Percentiles rank a stretch among this genome's conserved stretches.
Conservation (phyloP, 2,797 vertebrate species). For the Apogon talboti region DNA sequence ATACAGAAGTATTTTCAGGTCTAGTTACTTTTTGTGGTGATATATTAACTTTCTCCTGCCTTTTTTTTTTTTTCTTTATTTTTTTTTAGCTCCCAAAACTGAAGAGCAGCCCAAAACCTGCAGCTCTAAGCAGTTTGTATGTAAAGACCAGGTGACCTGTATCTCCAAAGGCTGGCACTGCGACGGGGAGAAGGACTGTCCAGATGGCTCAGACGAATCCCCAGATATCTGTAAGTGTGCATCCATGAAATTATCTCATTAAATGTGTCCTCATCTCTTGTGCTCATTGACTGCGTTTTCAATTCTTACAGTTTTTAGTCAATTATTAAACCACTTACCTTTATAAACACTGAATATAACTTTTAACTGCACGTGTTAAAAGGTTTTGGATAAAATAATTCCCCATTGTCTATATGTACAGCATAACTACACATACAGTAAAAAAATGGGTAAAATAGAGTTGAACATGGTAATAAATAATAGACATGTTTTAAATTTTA, state of each 20-base stretch:
- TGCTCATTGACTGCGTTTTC: slow-evolving; percentile 14
- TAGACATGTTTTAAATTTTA: no score
- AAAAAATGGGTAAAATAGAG: no score
- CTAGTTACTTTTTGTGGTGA: slow-evolving; percentile 33
- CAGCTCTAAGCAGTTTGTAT: slow-evolving; percentile 97
- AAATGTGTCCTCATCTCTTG: slow-evolving; percentile 21
- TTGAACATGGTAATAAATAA: no score
- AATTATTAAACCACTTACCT: not conserved
- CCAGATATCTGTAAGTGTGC: slow-evolving; percentile 94
- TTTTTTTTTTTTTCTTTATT: slow-evolving; percentile 40
- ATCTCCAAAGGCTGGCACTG: slow-evolving; percentile 99
- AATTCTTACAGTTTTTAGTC: no score
- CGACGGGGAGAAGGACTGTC: slow-evolving; percentile 97
- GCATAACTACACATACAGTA: no score
- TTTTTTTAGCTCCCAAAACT: slow-evolving; percentile 82
- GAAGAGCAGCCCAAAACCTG: slow-evolving; percentile 87
- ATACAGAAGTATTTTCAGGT: slow-evolving; percentile 6
- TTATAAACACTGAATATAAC: not conserved
- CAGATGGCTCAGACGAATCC: slow-evolving; percentile 96
- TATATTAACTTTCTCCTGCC: slow-evolving; percentile 36
- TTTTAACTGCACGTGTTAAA: not conserved
- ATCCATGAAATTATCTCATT: slow-evolving; percentile 13
- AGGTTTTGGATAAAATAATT: no score
- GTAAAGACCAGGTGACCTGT: slow-evolving; percentile 96
- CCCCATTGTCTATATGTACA: no score